phyloP scores from a whole-genome alignment of 2,797 vertebrate genomes.

The Hydrophis major region DNA sequence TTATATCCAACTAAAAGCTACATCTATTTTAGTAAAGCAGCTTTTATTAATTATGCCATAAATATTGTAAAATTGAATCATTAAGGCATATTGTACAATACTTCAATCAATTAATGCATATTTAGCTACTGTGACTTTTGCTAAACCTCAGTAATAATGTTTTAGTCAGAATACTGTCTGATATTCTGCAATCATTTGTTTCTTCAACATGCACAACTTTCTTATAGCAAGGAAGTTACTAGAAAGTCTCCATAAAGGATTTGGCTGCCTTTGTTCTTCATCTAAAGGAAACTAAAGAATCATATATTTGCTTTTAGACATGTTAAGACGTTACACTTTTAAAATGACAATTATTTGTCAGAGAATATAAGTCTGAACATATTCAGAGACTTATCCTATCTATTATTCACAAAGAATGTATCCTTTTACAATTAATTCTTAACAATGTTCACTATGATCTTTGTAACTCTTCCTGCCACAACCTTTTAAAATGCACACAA shows the following conservation, averaged over 20 bases:
- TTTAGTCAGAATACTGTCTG: background rate
- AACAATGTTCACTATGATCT: background rate
- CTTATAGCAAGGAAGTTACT: conserved; percentile 38
- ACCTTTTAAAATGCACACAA: background rate
- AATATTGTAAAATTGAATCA: background rate
- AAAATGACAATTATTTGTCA: background rate
- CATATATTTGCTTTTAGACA: background rate
- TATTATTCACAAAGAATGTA: conserved; percentile 23
- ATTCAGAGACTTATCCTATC: background rate
- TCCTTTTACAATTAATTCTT: background rate
- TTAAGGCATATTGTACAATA: background rate
- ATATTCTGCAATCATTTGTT: conserved; percentile 14
- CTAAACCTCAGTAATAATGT: conserved; percentile 10
- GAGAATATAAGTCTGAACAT: background rate
- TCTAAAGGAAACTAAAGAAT: background rate
- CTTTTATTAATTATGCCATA: background rate
- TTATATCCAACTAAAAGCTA: conserved; percentile 4
- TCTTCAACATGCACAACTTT: conserved; percentile 12
- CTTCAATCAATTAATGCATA: background rate
- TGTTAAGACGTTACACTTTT: background rate
- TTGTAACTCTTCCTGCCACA: background rate
- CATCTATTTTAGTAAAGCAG: background rate
- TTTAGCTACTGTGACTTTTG: background rate
- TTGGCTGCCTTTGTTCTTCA: conserved; percentile 19
- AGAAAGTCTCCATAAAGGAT: conserved; percentile 42